A percentile compares a stretch with the other conserved stretches of the same genome.
Conservation (phyloP, 2,888 invertebrate genomes). For the Ashinkailepas kermadecensis region DNA sequence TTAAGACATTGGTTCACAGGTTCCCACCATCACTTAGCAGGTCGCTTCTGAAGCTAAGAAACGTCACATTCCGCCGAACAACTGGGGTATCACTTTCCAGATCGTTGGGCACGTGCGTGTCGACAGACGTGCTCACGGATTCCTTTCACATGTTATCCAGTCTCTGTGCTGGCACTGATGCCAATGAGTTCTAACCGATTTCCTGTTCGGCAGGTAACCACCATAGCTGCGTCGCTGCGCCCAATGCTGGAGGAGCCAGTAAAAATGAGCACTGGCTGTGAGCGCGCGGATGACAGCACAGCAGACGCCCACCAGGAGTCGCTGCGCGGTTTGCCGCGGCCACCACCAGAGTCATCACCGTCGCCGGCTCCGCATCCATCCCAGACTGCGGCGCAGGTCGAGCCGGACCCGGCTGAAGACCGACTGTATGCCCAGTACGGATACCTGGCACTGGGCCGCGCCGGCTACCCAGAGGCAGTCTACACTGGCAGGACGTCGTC, state of each 20-base stretch:
- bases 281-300: neutral
- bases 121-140: neutral
- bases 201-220: neutral
- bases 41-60: too few species aligned
- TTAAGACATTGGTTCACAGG: too few species aligned
- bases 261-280: neutral
- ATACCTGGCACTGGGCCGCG: neutral
- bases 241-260: slow-evolving; percentile 6
- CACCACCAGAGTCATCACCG: neutral
- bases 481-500: neutral
- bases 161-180: neutral
- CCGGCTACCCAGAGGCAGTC: neutral
- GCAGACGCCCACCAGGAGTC: neutral
- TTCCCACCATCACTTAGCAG: too few species aligned
- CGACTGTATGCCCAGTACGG: neutral
- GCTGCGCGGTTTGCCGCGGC: neutral
- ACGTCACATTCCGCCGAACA: too few species aligned
- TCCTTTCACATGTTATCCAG: too few species aligned
- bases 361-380: neutral
- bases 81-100: too few species aligned
- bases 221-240: neutral
- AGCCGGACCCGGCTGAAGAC: neutral
- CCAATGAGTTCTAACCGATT: neutral
- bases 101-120: too few species aligned
- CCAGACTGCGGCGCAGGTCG: neutral